Evolutionary conservation across 2,797 vertebrate species (phyloP), one percentile per base, ranked within the genome.

Genomic region (Echeneis naucrates): DNA sequence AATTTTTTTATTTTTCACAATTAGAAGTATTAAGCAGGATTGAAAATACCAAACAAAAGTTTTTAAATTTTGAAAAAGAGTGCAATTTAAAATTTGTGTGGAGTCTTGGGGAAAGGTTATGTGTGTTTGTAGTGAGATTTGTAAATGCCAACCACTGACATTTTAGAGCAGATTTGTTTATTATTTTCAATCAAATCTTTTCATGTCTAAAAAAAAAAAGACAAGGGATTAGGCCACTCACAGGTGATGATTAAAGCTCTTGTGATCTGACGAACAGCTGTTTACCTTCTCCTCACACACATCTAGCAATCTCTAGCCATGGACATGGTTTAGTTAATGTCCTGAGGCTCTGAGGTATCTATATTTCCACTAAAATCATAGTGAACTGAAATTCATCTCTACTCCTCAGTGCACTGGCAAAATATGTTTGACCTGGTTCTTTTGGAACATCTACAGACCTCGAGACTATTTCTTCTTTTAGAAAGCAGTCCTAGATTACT

Each of bases 91-190:
- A 68, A 65, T 45, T 59, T 50, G 61, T 37, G 48, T 55, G 35
- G 13, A 65, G 72, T 75, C 61, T 64, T 76, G 51, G 11, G 35
- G 14, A 89, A 90, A 89, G 76, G 78, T 86, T 75, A 80, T 58
- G 64, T 45, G 72, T 82, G 77, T 81, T 76, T 74, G 68, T 55
- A 47, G 52, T 61, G 59, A 81, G 66, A 78, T 82, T 67, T 4
- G 14, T 74, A 87, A 86, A 86, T 89, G 77, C 79, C 84, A 84
- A 59, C 60, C 11, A 47, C 66, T 89, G 86, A 72, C 80, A 86
- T 87, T 89, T 88, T 42, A 27, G 60, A 85, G 64, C 27, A 59
- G 51, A 48, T 45, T 59, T 37, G 64, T 52, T 55, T 81, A 48
- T 82, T 76, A 60, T 83, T 68, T 81, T 80, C 63, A 80, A 51